Percentiles rank a stretch among this genome's conserved stretches.
phyloP scores from a whole-genome alignment of 2,113 vertebrate genomes.

The Oreochromis niloticus region DNA sequence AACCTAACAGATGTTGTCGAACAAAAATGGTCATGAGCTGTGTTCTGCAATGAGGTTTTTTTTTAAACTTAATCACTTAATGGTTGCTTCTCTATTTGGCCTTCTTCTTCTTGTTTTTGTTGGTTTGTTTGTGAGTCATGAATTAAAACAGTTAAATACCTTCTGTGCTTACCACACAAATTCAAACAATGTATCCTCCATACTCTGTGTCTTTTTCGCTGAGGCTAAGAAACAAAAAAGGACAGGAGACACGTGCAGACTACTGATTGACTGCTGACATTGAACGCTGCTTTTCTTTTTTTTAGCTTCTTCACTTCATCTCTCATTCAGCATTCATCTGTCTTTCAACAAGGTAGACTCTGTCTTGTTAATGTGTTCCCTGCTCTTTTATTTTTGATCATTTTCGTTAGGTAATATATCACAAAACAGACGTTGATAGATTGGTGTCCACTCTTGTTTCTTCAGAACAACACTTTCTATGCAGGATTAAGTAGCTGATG shows the following conservation, averaged over 20 bases:
- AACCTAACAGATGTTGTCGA: not conserved
- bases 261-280: slow-evolving; percentile 3
- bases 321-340: not conserved
- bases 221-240: slow-evolving; percentile 1
- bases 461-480: not conserved
- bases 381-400: not conserved
- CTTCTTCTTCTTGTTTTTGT: not conserved
- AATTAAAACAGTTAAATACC: not conserved
- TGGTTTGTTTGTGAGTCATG: not conserved
- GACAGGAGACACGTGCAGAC: slow-evolving; percentile 2
- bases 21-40: not conserved
- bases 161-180: not conserved
- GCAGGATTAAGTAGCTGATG: not conserved
- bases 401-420: not conserved
- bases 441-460: not conserved
- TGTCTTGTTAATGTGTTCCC: not conserved
- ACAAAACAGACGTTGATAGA: not conserved
- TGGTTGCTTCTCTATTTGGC: not conserved
- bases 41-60: not conserved
- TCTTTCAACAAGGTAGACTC: not conserved
- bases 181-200: not conserved
- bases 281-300: not conserved
- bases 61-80: accelerated
- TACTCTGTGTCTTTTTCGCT: not conserved
- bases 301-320: not conserved